Conservation (phyloP, 2,113 vertebrate species). For the Eolophus roseicapilla region DNA sequence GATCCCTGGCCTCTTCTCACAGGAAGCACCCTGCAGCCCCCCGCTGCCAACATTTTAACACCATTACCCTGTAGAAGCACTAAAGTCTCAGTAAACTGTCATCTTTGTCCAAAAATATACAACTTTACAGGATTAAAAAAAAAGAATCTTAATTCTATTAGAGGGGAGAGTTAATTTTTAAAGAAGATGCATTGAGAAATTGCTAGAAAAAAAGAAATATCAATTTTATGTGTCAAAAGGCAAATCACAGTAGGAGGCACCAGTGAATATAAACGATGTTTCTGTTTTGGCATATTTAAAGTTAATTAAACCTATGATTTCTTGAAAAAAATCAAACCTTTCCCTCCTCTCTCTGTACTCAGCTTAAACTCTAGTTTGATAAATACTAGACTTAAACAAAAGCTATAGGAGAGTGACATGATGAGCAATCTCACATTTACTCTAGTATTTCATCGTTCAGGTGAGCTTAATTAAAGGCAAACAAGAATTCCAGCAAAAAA, state of each 20-base stretch:
- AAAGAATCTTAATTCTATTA: neutral
- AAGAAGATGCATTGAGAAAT: neutral
- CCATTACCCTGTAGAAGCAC: neutral
- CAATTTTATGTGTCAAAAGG: neutral
- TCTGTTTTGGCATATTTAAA: neutral
- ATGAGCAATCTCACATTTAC: neutral
- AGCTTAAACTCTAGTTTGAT: constrained; percentile 11
- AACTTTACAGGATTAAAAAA: neutral
- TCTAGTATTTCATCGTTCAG: neutral
- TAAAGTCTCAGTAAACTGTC: neutral
- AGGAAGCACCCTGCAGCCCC: too few relatives aligned
- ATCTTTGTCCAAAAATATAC: neutral
- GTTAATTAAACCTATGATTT: neutral
- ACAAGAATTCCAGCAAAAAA: neutral
- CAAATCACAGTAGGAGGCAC: neutral
- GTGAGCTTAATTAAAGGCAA: constrained; percentile 19
- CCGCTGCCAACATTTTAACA: neutral
- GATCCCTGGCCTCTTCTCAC: neutral
- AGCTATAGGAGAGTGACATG: neutral
- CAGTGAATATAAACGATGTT: neutral
- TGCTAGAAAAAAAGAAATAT: neutral
- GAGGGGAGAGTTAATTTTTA: neutral
- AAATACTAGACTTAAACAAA: neutral
- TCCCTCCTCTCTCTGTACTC: neutral
- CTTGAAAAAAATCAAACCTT: neutral